Percentiles rank a stretch among this genome's conserved stretches.
Conservation (phyloP, 2,113 vertebrate genomes). For the Corythornis madagascariensis region DNA sequence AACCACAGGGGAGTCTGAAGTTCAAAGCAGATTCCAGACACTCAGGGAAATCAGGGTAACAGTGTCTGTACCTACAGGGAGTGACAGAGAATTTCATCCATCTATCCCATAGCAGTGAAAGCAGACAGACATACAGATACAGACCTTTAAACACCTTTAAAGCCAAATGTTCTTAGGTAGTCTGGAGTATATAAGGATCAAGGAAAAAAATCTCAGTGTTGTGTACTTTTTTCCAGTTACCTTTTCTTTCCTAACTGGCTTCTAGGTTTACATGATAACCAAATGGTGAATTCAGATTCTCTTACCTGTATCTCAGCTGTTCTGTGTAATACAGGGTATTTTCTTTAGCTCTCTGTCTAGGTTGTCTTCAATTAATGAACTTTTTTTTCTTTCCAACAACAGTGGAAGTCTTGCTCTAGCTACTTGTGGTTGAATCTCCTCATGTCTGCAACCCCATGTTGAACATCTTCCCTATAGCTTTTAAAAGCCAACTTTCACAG, state of each 20-base stretch:
- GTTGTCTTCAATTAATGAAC: neutral
- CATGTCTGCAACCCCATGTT: neutral
- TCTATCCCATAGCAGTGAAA: neutral
- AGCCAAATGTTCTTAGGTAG: neutral
- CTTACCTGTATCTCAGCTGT: neutral
- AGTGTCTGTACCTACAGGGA: rapidly evolving
- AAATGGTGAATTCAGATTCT: neutral
- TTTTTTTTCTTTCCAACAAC: neutral
- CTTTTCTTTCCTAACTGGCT: neutral
- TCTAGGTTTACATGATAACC: neutral
- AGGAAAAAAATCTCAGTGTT: neutral
- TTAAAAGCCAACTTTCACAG: neutral
- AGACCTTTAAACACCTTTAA: neutral
- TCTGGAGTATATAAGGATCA: neutral
- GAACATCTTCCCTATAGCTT: neutral
- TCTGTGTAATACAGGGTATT: neutral
- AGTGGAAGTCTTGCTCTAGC: neutral
- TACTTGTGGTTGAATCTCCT: neutral
- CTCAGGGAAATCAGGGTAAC: neutral
- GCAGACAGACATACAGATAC: neutral
- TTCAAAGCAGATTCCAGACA: constrained; percentile 3
- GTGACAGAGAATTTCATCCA: neutral
- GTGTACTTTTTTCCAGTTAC: neutral
- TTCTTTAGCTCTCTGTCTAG: neutral
- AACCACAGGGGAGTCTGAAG: neutral